phyloP scores from a whole-genome alignment of 1,140 invertebrate species.

The Drosophila tsacasi region DNA sequence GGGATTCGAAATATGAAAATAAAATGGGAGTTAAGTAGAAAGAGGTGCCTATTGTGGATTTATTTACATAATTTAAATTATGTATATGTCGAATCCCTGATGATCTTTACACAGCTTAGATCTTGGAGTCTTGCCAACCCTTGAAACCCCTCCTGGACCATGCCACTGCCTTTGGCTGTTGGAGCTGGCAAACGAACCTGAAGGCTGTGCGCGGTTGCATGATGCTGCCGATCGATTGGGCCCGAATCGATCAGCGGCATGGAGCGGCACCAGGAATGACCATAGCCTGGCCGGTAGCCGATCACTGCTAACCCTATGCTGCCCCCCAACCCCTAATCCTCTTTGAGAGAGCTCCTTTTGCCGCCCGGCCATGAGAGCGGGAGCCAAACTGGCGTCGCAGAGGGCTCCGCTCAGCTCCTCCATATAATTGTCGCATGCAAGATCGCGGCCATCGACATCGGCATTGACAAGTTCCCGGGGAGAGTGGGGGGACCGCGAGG shows the following conservation, averaged over 20 bases:
- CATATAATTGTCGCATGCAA: slow-evolving; percentile 82
- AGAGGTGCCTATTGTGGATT: neutral
- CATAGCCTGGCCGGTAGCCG: slow-evolving; percentile 56
- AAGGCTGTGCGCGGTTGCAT: slow-evolving; percentile 82
- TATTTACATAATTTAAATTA: too few relatives aligned
- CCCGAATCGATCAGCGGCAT: slow-evolving; percentile 77
- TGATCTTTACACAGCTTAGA: too few relatives aligned
- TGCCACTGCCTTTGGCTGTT: neutral
- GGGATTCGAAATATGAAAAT: neutral
- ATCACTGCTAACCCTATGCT: slow-evolving; percentile 36
- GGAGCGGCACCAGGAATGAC: slow-evolving; percentile 51
- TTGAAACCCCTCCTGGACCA: neutral
- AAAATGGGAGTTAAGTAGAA: neutral
- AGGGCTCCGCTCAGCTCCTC: slow-evolving; percentile 14
- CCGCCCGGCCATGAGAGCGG: slow-evolving; percentile 56
- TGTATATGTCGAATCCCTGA: rapidly evolving
- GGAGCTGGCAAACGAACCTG: slow-evolving; percentile 4
- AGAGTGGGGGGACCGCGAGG: slow-evolving; percentile 6
- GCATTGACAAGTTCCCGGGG: slow-evolving; percentile 33
- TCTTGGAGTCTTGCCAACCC: neutral
- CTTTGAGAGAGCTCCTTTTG: slow-evolving; percentile 32
- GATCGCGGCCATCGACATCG: slow-evolving; percentile 71
- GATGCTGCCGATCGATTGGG: slow-evolving; percentile 82
- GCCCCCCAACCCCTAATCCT: neutral
- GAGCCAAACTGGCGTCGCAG: slow-evolving; percentile 77